Base-by-base conservation (phyloP, 1,140 invertebrate species). In the Wasmannia auropunctata region DNA sequence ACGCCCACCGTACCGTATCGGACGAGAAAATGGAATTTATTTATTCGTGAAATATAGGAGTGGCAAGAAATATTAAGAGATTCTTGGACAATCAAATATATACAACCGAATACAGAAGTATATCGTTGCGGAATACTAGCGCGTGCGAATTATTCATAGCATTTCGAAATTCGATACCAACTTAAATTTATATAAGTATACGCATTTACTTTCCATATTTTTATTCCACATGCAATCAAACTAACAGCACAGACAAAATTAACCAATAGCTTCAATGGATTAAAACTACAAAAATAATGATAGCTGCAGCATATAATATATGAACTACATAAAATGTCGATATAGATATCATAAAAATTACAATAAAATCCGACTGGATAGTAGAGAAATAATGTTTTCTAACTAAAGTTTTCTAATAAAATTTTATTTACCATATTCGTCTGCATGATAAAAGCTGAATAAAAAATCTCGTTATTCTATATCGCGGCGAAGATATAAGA, bases 51-150 rank as follows among this genome's bases (percentile, higher is more conserved):
- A 72, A 83, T 74, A 46, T 34, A 34, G 51, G 51, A 31, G 28
- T 74, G 40, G 67, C 79, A 54, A 83, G 51, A 58, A 79, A 40
- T 34, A 83, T 83, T 72, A 83, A 72, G 51, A 72, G 14, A 72
- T 83, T 83, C 67, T 58, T 34, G 51, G 19, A 46, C 11, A 51
- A 22, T 31, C 8, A 31, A 43, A 69, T 40, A 65, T 65, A 63
- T 11, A 62, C 19, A 43, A 19, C 19, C 34, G 34, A 54, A 43
- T 72, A 43, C 3, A 74, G 14, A 83, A 83, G 76, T 74, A 88
- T 46, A 80, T 88, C 49, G 65, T 86, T 72, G 79, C 28, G 56
- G 56, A 46, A 43, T 43, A 83, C 51, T 49, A 65, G 11, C 28
- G 40, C 14, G 8, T 5, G n/a, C 76, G 62, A 54, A 69, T 69